These are phyloP conservation scores for Pygmarrhopalites habei DNA, from an alignment of 1,140 invertebrate species.

Conservation along the genomic window DNA sequence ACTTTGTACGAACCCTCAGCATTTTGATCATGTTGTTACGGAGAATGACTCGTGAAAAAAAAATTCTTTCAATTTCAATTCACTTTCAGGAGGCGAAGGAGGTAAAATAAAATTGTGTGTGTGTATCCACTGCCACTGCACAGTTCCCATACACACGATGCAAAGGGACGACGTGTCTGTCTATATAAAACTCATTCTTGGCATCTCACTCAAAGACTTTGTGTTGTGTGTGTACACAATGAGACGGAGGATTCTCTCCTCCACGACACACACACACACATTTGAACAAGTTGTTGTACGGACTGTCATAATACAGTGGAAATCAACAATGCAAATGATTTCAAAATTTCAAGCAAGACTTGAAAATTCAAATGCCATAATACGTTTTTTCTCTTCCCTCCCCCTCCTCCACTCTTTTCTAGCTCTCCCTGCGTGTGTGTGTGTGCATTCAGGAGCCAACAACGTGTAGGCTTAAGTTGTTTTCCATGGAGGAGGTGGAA, in stretches of 20 bases:
- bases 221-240: not conserved
- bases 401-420: not conserved
- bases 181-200: too few species aligned
- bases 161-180: too few species aligned
- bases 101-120: too few species aligned
- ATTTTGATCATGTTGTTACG: not conserved
- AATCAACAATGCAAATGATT: not conserved
- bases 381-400: not conserved
- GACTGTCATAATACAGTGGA: not conserved
- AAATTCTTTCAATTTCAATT: not conserved
- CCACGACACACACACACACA: too few species aligned
- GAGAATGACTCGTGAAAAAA: not conserved
- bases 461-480: not conserved
- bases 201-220: too few species aligned
- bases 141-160: too few species aligned
- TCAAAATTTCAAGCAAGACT: not conserved
- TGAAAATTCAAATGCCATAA: constrained; percentile 7
- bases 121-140: too few species aligned
- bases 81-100: too few species aligned
- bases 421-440: not conserved
- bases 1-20: not conserved
- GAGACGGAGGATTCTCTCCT: too few species aligned
- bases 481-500: not conserved
- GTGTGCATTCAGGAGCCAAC: not conserved
- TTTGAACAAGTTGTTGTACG: too few species aligned